A percentile compares a stretch with the other conserved stretches of the same genome.
phyloP scores from a whole-genome alignment of 2,888 invertebrate species.

The Microctonus hyperodae region DNA sequence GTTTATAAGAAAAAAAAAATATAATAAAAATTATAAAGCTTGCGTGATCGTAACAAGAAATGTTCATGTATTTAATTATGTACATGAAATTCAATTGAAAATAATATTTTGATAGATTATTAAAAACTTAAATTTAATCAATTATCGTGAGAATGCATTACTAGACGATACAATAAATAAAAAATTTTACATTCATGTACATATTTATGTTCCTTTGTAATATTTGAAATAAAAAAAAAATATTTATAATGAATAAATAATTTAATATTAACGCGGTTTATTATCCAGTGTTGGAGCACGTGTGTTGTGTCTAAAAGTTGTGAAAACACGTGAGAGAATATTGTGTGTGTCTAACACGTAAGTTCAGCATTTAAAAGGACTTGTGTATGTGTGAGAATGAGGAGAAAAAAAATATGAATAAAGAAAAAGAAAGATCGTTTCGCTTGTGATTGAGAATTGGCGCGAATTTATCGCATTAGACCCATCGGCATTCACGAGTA shows the following conservation, averaged over 20 bases:
- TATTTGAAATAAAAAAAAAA: no score
- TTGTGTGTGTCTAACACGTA: conserved; percentile 20
- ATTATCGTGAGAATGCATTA: no score
- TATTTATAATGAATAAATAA: no score
- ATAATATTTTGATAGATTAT: not conserved
- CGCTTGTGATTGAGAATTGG: conserved; percentile 23
- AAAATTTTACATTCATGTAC: no score
- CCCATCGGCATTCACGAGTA: conserved; percentile 36
- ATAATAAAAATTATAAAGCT: not conserved
- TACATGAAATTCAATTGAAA: not conserved
- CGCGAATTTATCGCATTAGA: conserved; percentile 20
- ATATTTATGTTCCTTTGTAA: no score
- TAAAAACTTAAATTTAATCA: not conserved
- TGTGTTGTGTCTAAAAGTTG: not conserved
- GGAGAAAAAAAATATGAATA: conserved; percentile 26
- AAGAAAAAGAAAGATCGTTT: conserved; percentile 16
- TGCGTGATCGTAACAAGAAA: conserved; percentile 4
- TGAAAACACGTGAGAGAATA: conserved; percentile 34
- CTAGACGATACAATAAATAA: no score
- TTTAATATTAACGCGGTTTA: not conserved
- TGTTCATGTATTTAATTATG: not conserved
- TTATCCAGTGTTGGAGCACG: not conserved
- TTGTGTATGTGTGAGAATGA: no score
- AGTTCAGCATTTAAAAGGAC: conserved; percentile 7
- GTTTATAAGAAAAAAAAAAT: conserved; percentile 16